phyloP scores from a whole-genome alignment of 2,113 vertebrate genomes.

The Stegastes partitus region DNA sequence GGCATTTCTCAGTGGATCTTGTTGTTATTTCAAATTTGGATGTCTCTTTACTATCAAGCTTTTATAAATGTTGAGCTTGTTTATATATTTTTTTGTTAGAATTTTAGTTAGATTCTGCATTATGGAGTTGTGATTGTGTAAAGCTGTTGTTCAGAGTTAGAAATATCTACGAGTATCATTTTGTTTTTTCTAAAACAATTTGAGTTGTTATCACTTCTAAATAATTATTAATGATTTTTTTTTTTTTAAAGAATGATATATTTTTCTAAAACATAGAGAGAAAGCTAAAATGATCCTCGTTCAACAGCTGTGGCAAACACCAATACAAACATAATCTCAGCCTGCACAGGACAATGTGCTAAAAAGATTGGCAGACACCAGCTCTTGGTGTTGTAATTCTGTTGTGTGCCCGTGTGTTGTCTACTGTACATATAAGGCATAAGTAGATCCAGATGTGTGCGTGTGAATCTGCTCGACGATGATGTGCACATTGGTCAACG shows the following conservation, averaged over 20 bases:
- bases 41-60: background rate
- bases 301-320: no score
- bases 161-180: background rate
- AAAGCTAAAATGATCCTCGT: no score
- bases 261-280: no score
- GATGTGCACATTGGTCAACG: conserved; percentile 7
- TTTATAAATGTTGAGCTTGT: conserved; percentile 1
- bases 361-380: no score
- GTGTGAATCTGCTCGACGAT: conserved; percentile 19
- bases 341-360: no score
- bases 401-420: background rate
- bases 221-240: background rate
- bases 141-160: background rate
- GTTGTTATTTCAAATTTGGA: background rate
- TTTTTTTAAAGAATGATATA: no score
- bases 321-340: no score
- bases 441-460: conserved; percentile 38
- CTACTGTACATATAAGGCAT: background rate
- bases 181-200: background rate
- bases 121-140: background rate
- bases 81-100: background rate
- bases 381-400: background rate
- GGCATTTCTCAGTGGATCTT: background rate
- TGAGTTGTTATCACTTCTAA: no score
- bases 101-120: background rate